A percentile compares a stretch with the other conserved stretches of the same genome.
These are phyloP conservation scores for Drosophila ezoana DNA, from an alignment of 2,888 invertebrate genomes.

Conservation along the genomic window DNA sequence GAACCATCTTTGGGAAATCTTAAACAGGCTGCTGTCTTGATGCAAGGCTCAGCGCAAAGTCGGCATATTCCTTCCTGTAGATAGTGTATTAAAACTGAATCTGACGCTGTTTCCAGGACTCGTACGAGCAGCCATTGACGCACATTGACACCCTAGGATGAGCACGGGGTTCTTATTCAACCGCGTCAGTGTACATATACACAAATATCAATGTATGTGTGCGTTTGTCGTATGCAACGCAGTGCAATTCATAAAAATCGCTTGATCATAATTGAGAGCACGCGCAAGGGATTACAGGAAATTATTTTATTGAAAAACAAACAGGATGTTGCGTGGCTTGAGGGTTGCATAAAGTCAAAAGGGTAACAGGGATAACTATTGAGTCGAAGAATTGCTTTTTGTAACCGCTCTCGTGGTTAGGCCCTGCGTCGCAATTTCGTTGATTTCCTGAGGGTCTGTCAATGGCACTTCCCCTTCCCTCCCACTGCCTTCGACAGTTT, in stretches of 20 bases:
- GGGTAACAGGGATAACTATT: conserved; percentile 19
- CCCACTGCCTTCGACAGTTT: background rate
- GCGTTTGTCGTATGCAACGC: conserved; percentile 15
- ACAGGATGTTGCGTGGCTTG: conserved; percentile 1
- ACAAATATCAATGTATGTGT: background rate
- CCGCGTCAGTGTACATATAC: conserved; percentile 7
- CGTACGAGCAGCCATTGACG: conserved; percentile 5
- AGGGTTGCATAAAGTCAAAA: conserved; percentile 57
- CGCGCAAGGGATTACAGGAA: conserved; percentile 71
- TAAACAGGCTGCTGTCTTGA: too few species aligned
- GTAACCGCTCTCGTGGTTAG: conserved; percentile 19
- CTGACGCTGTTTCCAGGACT: conserved; percentile 7
- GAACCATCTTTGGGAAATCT: too few species aligned
- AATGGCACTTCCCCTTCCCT: background rate
- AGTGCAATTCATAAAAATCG: conserved; percentile 51
- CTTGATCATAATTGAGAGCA: conserved; percentile 73
- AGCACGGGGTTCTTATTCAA: background rate
- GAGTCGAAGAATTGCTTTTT: conserved; percentile 11
- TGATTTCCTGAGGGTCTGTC: background rate
- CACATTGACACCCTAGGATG: conserved; percentile 13
- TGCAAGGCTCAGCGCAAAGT: background rate
- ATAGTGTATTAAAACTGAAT: conserved; percentile 5
- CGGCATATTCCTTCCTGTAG: too few species aligned
- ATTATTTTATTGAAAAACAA: conserved; percentile 54
- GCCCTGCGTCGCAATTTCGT: conserved; percentile 17